Conservation (phyloP, 2,113 vertebrate genomes). For the Sceloporus undulatus region DNA sequence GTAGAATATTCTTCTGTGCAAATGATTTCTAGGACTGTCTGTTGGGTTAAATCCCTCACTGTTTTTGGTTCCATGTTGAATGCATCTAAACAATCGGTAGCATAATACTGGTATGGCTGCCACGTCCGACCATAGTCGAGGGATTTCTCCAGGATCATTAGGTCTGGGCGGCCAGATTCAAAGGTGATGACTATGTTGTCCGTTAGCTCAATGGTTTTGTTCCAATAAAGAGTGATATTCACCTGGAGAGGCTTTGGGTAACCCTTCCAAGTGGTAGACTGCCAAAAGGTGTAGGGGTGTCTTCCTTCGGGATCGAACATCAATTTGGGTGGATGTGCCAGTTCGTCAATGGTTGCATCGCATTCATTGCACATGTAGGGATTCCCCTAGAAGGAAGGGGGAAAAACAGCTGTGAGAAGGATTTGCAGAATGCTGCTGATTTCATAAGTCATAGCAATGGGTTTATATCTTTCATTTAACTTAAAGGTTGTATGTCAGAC, state of each 20-base stretch:
- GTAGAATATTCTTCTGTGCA: conserved; percentile 98
- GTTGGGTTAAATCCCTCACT: conserved; percentile 92
- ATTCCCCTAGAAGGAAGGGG: conserved; percentile 87
- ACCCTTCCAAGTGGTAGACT: conserved; percentile 96
- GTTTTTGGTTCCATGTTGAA: conserved; percentile 99
- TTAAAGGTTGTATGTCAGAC: not conserved
- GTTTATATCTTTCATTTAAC: not conserved
- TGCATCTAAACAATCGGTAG: conserved; percentile 96
- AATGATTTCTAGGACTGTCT: conserved; percentile 96
- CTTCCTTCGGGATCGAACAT: conserved; percentile 98
- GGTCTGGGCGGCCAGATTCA: conserved; percentile 95
- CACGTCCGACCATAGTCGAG: conserved; percentile 96
- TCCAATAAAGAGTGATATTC: conserved; percentile 98
- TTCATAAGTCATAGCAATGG: not conserved
- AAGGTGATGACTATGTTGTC: conserved; percentile 98
- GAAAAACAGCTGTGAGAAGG: conserved; percentile 41
- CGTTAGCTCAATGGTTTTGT: conserved; percentile 98
- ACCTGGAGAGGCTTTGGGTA: conserved; percentile 94
- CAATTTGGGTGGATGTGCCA: conserved; percentile 94
- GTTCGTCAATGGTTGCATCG: conserved; percentile 92
- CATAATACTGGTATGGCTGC: conserved; percentile 99
- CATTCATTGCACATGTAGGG: conserved; percentile 99
- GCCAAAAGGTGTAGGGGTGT: conserved; percentile 97
- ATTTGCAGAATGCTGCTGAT: not conserved
- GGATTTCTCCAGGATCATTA: conserved; percentile 98